Conservation (phyloP, 2,797 vertebrate genomes). For the Peromyscus attwateri region DNA sequence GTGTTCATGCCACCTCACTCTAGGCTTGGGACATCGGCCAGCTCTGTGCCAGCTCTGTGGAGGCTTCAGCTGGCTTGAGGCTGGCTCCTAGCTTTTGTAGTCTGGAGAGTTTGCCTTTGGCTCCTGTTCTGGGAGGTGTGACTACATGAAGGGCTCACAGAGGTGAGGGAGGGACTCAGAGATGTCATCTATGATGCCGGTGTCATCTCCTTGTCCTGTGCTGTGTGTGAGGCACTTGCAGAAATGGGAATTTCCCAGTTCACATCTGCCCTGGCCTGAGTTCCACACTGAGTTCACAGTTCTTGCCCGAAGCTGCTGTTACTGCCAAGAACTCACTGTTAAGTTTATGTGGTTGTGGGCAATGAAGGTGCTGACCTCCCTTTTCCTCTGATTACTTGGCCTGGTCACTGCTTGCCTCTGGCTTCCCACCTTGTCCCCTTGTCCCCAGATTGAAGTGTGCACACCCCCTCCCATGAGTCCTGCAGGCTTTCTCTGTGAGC, state of each 20-base stretch:
- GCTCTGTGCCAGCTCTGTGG: neutral
- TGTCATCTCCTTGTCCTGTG: neutral
- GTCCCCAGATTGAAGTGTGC: neutral
- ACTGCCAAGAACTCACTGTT: neutral
- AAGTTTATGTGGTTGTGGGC: neutral
- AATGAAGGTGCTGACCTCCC: too few relatives aligned
- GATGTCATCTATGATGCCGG: fast-evolving
- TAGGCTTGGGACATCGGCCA: fast-evolving
- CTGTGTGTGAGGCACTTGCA: fast-evolving
- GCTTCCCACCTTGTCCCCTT: neutral
- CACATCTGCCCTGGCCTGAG: neutral
- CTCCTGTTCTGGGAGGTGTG: too few relatives aligned
- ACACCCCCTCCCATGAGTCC: too few relatives aligned
- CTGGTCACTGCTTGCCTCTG: neutral
- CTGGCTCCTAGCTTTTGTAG: neutral
- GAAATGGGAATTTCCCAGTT: neutral
- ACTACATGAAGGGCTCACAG: too few relatives aligned
- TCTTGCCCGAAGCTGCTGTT: slow-evolving; percentile 27
- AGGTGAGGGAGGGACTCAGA: neutral
- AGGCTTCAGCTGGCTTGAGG: neutral
- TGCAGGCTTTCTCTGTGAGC: neutral
- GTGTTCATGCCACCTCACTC: neutral
- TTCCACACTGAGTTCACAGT: slow-evolving; percentile 39
- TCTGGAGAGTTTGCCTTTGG: neutral
- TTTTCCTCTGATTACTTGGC: neutral